A percentile compares a stretch with the other conserved stretches of the same genome.
phyloP scores from a whole-genome alignment of 2,888 invertebrate genomes.

The Pachydiplax longipennis region DNA sequence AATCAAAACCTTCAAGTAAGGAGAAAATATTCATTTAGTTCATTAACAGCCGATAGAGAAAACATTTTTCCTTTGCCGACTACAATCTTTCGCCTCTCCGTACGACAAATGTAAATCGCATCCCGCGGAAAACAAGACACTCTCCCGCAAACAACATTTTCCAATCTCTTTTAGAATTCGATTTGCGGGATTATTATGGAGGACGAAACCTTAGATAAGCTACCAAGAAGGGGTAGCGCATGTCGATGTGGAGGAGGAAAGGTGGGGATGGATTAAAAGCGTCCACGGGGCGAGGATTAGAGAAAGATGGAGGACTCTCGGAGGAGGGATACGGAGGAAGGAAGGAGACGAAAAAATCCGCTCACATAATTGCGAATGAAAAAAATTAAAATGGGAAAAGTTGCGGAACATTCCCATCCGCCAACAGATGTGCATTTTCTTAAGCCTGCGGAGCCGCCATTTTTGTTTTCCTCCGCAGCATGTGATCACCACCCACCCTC shows the following conservation, averaged over 20 bases:
- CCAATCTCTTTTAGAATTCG: not conserved
- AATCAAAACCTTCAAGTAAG: too few species aligned
- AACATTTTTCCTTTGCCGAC: too few species aligned
- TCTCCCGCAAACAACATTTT: not conserved
- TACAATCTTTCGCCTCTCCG: too few species aligned
- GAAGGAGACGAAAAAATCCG: not conserved
- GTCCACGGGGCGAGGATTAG: not conserved
- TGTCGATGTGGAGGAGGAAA: not conserved
- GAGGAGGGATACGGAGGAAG: not conserved
- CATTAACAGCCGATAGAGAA: too few species aligned
- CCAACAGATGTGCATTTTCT: slow-evolving; percentile 34
- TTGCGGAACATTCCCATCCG: slow-evolving; percentile 23
- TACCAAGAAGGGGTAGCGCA: not conserved
- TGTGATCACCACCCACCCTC: not conserved
- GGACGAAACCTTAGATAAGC: not conserved
- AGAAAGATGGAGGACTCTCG: not conserved
- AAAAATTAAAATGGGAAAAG: not conserved
- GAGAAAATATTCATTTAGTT: too few species aligned
- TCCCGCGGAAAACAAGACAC: not conserved
- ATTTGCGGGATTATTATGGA: not conserved
- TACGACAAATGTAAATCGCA: not conserved
- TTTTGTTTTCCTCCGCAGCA: not conserved
- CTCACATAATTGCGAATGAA: slow-evolving; percentile 36
- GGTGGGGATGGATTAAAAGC: not conserved
- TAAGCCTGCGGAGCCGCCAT: not conserved